Percentiles rank a stretch among this genome's conserved stretches.
Conservation (phyloP, 2,797 vertebrate genomes). For the Schizopygopsis pylzovi region DNA sequence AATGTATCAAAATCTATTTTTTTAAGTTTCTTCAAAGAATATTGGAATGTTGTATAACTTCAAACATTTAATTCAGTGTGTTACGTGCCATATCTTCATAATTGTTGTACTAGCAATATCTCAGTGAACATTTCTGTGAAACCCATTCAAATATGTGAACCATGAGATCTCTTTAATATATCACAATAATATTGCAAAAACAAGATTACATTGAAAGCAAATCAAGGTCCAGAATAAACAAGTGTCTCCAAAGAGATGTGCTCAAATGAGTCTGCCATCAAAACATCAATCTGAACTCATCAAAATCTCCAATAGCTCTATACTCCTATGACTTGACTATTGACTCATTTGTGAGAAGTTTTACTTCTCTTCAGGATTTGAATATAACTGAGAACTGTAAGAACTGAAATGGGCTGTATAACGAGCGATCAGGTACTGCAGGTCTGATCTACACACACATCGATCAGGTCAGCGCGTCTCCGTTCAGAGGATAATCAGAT, state of each 20-base stretch:
- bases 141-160: neutral
- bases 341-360: neutral
- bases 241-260: neutral
- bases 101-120: too few relatives aligned
- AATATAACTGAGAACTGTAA: too few relatives aligned
- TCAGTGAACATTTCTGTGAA: too few relatives aligned
- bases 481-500: slow-evolving; percentile 88
- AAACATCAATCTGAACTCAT: neutral
- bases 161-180: neutral
- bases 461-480: slow-evolving; percentile 79
- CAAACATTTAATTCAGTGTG: too few relatives aligned
- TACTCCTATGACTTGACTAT: neutral
- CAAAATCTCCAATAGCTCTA: neutral
- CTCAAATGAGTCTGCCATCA: neutral
- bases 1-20: too few relatives aligned
- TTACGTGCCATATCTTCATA: too few relatives aligned
- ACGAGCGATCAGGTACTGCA: neutral
- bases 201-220: neutral
- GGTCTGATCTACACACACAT: slow-evolving; percentile 33
- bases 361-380: neutral
- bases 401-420: too few relatives aligned
- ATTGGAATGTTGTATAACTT: too few relatives aligned
- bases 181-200: neutral
- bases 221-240: neutral
- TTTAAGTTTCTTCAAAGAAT: too few relatives aligned